Base-by-base conservation (phyloP, 2,888 invertebrate genomes). In the Ophioninae sp. region DNA sequence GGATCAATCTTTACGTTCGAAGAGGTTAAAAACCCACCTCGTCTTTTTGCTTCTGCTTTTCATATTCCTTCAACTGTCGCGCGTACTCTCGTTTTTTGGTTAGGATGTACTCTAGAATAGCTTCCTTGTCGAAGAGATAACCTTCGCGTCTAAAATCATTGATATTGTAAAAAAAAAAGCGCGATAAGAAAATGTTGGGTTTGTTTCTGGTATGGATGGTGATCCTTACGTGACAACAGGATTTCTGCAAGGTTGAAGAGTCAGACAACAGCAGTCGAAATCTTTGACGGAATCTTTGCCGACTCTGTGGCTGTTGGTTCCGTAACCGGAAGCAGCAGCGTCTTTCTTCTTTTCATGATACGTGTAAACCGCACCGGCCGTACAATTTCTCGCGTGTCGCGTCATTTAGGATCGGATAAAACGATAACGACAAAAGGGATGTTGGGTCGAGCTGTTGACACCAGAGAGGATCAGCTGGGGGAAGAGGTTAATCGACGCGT, bases 341-440 rank as follows among this genome's bases (percentile, higher is more conserved):
- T 99, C 99, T 91, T 98, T 98, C 92, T 98, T 97, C 93, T 98
- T 98, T 92, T 99, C 99, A 89, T 99, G 98, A 90, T 99, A 99
- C 0, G 99, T 98, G 92, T 99, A 99, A 10, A 99, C 99, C 8
- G 99, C 98, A 79, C 99, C 98, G 0, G 99, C 99, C 0, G 99
- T 99, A 90, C 98, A 98, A 93, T 99, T 99, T 93, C 98, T 96
- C 10, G 99, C 99, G 92, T 99, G 99, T 76, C 99, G 95, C 0
- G 98, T 98, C 98, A 98, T 98, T 72, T 57, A 6, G 1, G 1
- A 57, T 21, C n/a, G 41, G 7, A 6, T 21, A n/a, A 7, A 1
- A 69, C 7, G 17, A 59, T 8, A 59, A 57, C n/a, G 20, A 20
- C 6, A 1, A 59, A 21, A 7, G 20, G 20, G 50, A 50, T 50